A percentile compares a stretch with the other conserved stretches of the same genome.
phyloP scores from a whole-genome alignment of 2,797 vertebrate genomes.

The Xiphorhynchus erythropygius region DNA sequence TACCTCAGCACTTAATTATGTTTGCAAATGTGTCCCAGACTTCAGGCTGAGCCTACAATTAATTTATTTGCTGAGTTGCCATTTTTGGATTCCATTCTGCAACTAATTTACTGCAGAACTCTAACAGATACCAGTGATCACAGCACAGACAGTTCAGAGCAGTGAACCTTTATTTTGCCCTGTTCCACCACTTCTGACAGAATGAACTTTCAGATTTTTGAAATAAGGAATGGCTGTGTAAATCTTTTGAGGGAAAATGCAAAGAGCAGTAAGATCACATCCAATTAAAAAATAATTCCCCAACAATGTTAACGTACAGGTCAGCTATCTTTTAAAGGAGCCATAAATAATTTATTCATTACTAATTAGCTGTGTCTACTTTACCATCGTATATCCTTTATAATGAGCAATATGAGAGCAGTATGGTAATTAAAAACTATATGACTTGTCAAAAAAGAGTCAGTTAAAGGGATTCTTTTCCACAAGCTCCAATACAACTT shows the following conservation, averaged over 20 bases:
- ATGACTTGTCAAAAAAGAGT: conserved; percentile 9
- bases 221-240: conserved; percentile 2
- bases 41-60: not conserved
- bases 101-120: not conserved
- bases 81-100: not conserved
- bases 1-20: not conserved
- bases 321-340: conserved; percentile 50
- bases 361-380: conserved; percentile 64
- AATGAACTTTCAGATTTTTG: not conserved
- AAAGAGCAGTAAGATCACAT: conserved; percentile 24
- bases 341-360: conserved; percentile 70
- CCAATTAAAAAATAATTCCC: conserved; percentile 72
- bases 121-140: not conserved
- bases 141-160: not conserved
- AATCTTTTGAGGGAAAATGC: conserved; percentile 1
- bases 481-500: not conserved
- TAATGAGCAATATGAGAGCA: conserved; percentile 47
- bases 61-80: not conserved
- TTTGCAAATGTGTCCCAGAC: not conserved
- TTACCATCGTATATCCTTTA: conserved; percentile 39
- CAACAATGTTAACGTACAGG: conserved; percentile 55
- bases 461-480: conserved; percentile 35
- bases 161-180: not conserved
- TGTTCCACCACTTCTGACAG: not conserved
- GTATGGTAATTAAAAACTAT: conserved; percentile 31